Evolutionary conservation across 1,140 invertebrate species (phyloP), one percentile per base, ranked within the genome.

Genomic region (Pissodes strobi): DNA sequence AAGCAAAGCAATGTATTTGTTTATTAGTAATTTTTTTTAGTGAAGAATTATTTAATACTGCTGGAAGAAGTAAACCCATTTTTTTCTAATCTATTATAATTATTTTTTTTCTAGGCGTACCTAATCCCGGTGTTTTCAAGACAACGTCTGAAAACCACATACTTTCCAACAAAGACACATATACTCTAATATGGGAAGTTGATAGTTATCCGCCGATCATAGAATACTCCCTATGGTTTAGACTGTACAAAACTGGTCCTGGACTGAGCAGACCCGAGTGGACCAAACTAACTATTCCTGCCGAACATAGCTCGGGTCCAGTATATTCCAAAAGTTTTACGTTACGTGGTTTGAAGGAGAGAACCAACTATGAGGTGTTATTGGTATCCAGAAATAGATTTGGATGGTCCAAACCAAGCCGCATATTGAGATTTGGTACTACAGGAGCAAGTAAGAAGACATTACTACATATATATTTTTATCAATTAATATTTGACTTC

Each of bases 181-280:
- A 86, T 71, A 88, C 85, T 9, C 82, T 91, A 1, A 85, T 88
- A 34, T 91, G 89, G 89, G 86, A 89, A 72, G 88, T 89, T 2
- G 88, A 90, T 68, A 90, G 88, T 52, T 90, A 89, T 69, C 86
- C 84, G n/a, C 82, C 85, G 0, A 86, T 90, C 15, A 86, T 87
- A 21, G 86, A 90, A 72, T 90, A 90, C 64, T 85, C 85, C 46
- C 81, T 90, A 9, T 86, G 84, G 81, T 87, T 90, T 66, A 79
- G 86, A 48, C 79, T 80, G 0, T 77, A 78, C 41, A 74, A 72
- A 72, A 76, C 77, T 0, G 74, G 75, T 2, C 72, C 71, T 1
- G 72, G 72, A 9, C 73, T 75, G 9, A 79, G 79, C 58, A 82
- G 67, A 58, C 64, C 82, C 0, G 80, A 82, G 10, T 91, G 88